Conservation (phyloP, 2,797 vertebrate genomes). For the Alectoris magna region DNA sequence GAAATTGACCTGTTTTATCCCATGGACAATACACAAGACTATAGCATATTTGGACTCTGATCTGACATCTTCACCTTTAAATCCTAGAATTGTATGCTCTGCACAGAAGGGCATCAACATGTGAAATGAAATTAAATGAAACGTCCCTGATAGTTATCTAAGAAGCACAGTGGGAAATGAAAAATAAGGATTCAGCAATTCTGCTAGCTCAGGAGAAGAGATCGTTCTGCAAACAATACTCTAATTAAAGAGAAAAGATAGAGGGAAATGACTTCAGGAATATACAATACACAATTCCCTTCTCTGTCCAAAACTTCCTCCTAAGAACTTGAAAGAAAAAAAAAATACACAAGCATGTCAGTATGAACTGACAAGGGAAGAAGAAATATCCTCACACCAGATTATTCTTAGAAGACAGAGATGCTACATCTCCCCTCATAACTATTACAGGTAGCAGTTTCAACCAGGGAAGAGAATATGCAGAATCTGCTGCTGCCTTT, state of each 20-base stretch:
- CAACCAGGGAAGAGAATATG: not conserved
- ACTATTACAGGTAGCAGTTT: not conserved
- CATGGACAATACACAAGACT: not conserved
- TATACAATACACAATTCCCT: not conserved
- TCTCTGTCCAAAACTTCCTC: not conserved
- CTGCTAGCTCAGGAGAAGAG: not conserved
- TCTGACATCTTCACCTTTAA: not conserved
- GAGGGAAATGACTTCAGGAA: not conserved
- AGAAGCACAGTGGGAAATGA: not conserved
- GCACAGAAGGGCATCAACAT: not conserved
- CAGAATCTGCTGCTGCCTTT: not conserved
- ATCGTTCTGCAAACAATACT: not conserved
- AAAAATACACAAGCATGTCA: not conserved
- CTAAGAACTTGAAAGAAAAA: not conserved
- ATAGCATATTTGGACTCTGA: not conserved
- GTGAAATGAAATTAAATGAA: not conserved
- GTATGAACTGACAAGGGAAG: not conserved
- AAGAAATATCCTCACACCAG: fast-evolving
- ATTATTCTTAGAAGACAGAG: not conserved
- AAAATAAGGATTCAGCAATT: not conserved
- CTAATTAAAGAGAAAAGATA: not conserved
- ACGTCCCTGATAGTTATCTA: not conserved
- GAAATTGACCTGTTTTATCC: not conserved
- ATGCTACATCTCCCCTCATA: not conserved
- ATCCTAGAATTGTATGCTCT: not conserved